Conservation (phyloP, 2,888 invertebrate species). For the Gasteruption jaculator region DNA sequence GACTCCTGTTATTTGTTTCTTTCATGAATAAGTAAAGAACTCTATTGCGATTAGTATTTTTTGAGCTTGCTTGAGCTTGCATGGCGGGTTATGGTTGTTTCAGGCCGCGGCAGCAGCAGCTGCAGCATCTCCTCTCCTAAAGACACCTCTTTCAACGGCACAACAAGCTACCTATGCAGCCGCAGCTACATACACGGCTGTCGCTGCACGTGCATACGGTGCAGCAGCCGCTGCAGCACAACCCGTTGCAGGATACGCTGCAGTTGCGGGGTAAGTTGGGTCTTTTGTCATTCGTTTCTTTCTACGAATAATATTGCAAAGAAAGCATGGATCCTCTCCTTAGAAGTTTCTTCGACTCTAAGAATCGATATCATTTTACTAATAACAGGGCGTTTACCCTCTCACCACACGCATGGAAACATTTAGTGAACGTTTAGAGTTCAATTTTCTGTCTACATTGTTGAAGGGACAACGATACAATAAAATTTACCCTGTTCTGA, state of each 20-base stretch:
- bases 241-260: slow-evolving; percentile 70
- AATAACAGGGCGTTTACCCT: too few species aligned
- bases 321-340: too few species aligned
- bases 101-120: slow-evolving; percentile 67
- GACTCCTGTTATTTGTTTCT: neutral
- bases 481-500: too few species aligned
- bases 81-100: slow-evolving; percentile 49
- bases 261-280: slow-evolving; percentile 69
- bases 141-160: slow-evolving; percentile 77
- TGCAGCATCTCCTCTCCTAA: slow-evolving; percentile 74
- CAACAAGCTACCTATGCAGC: slow-evolving; percentile 86
- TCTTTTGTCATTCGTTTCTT: too few species aligned
- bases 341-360: too few species aligned
- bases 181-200: slow-evolving; percentile 82
- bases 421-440: too few species aligned
- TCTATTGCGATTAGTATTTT: slow-evolving; percentile 34
- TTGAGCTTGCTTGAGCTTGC: slow-evolving; percentile 49
- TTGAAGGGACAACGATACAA: too few species aligned
- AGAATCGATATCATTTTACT: too few species aligned
- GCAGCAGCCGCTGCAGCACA: slow-evolving; percentile 70
- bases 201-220: slow-evolving; percentile 77
- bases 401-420: too few species aligned
- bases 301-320: too few species aligned
- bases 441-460: too few species aligned
- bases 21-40: slow-evolving; percentile 8